Base-by-base conservation (phyloP, 2,113 vertebrate genomes). In the Barnardius zonarius region DNA sequence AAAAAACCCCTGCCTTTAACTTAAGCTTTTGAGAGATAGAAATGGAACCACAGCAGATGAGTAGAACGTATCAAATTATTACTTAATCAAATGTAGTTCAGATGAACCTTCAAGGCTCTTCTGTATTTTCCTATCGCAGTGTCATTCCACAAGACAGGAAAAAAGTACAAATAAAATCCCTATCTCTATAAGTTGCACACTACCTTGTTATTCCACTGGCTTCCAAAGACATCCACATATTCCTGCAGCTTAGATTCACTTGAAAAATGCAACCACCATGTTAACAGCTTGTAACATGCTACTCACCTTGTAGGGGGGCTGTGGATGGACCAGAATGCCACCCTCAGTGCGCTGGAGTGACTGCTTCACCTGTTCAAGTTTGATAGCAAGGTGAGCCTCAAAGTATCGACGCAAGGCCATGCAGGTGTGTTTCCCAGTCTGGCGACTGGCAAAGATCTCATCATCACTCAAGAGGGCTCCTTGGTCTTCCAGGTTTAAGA, bases 391-490 rank as follows among this genome's bases (percentile, higher is more conserved):
- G 83, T 99, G 99, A 80, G 99, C 99, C 97, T 99, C 99, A 90
- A 99, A 99, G 98, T 99, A 99, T 35, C 99, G 98, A 43, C 99
- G 99, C 88, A 99, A 98, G 39, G 99, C 99, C 99, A 99, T 99
- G 97, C 99, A 99, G 24, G 99, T 99, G 95, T 99, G 99, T 87
- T 99, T 99, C 92, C 99, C 99, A 1, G 99, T 99, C 97, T 99
- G 99, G 76, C 99, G 99, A 88, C 99, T 99, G 74, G 99, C 99
- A 98, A 99, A 99, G 96, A 99, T 99, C 98, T 99, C 99, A 79
- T 99, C 99, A 66, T 99, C 99, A 20, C 99, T 99, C 96, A 99
- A 88, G 43, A 99, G 98, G 7, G 99, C 99, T 73, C 99, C 99
- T 93, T 99, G 99, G 97, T 99, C 99, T 95, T 99, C 99, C 23